Evolutionary conservation across 2,797 vertebrate genomes (phyloP), one percentile per base, ranked within the genome.

Genomic region (Phalanger gymnotis): DNA sequence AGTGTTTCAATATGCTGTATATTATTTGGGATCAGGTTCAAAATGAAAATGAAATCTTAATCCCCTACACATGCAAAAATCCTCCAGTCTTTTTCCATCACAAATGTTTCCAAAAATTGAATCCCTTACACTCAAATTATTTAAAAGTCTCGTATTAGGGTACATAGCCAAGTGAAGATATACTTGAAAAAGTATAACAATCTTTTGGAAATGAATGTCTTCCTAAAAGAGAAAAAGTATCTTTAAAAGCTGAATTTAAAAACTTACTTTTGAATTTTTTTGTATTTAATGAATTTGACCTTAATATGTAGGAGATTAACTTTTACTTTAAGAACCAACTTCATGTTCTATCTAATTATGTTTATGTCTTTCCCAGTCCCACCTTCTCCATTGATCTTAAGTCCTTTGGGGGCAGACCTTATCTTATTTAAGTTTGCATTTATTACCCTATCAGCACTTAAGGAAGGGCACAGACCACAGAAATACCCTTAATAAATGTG

Each of bases 21-120:
- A 93, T 94, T 66, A 93, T 47, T 81, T 92, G 81, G 7, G 94
- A 93, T 94, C 53, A 96, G 96, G 56, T 27, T 92, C 91, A 94
- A 81, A 47, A 96, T 95, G 51, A 95, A 96, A 96, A 94, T 96
- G 92, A 96, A 96, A 91, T 91, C 91, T 95, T 96, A 92, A 96
- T 92, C 56, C 95, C 73, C 89, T 94, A 93, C 31, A 81, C 66
- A 94, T 55, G 57, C 40, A 93, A 95, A 92, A 95, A 54, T 61
- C 30, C 93, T 93, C 51, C 53, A 93, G 95, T 94, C 93, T 95
- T 93, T 54, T 92, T 22, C 40, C 92, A 81, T 53, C 58, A 51
- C 28, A 95, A 91, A 91, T 54, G 94, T 52, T 81, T 92, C 10
- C 53, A 53, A 91, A 13, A 93, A 16, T 51, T 51, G 54, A 73